Evolutionary conservation across 2,113 vertebrate species (phyloP).

Genomic region (Litocranius walleri): DNA sequence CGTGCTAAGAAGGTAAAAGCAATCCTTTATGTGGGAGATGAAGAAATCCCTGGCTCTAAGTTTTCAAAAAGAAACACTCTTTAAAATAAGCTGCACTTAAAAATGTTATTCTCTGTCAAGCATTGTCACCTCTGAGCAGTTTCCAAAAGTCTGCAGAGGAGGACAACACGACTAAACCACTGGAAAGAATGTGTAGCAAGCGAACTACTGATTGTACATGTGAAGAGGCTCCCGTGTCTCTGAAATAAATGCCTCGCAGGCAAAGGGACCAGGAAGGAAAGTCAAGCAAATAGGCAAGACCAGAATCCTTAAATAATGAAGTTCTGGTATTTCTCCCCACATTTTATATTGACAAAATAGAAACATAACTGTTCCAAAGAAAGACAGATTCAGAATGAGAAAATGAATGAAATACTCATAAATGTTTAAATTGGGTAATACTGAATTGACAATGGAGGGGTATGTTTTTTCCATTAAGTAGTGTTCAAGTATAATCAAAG

Average conservation of each 20-base stretch:
- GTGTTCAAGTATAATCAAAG: slow-evolving; percentile 38
- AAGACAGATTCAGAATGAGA: background rate
- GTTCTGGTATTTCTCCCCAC: background rate
- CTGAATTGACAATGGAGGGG: background rate
- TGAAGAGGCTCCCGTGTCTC: background rate
- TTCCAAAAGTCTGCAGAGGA: background rate
- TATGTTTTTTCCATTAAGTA: slow-evolving; percentile 9
- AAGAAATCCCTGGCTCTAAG: background rate
- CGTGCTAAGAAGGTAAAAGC: background rate
- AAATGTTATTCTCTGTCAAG: slow-evolving; percentile 2
- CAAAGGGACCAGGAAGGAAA: background rate
- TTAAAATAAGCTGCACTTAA: background rate
- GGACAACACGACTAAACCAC: background rate
- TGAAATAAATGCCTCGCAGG: background rate
- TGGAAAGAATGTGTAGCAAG: background rate
- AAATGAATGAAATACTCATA: background rate
- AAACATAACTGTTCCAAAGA: slow-evolving; percentile 9
- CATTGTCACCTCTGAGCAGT: background rate
- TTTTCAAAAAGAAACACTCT: background rate
- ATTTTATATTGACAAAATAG: background rate
- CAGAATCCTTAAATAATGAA: background rate
- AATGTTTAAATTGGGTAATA: slow-evolving; percentile 31
- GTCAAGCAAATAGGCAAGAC: background rate
- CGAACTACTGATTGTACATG: background rate
- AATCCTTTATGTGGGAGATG: background rate